Evolutionary conservation across 1,140 invertebrate species (phyloP), one percentile per base, ranked within the genome.

Genomic region (Heliconius himera): DNA sequence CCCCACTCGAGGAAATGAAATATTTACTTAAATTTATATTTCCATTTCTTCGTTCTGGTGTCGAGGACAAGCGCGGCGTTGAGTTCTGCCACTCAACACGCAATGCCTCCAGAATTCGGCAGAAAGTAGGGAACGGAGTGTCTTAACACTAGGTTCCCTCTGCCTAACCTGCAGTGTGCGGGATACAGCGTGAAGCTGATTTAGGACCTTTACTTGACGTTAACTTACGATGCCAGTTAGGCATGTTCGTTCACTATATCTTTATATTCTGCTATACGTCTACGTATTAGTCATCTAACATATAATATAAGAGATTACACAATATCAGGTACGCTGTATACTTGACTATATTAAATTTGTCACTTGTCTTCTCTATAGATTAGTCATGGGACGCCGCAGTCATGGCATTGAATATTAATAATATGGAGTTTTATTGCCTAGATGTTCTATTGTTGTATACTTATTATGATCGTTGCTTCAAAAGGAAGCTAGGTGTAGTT

Each of bases 391-490:
- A 70, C 78, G 41, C 38, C 56, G 74, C n/a, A 38, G 73, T 71
- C 76, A 72, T 60, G 66, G 78, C 56, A 74, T 46, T 29, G 73
- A 80, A 76, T 80, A 80, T 70, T 76, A 80, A 76, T 80, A 54
- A 49, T 38, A 56, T 76, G 26, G 73, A 36, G 46, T 74, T 74
- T 74, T 46, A 54, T 72, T 72, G 8, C 46, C 20, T 54, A 54
- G 60, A 46, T 66, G 73, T 20, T 29, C 78, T 70, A 66, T 74
- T 74, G 73, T 54, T 66, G 60, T 66, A 29, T 66, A 66, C 20
- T n/a, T 56, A 56, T n/a, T 66, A 66, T 29, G 9, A 26, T 4
- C 60, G 26, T 66, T 66, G 11, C 60, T 66, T 29, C 29, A 66
- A 66, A 66, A 66, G 60, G 60, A 66, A 66, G 60, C 22, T 26